Percentiles rank a stretch among this genome's conserved stretches.
Evolutionary conservation across 2,113 vertebrate species (phyloP).

Genomic region (Neopipo cinnamomea): DNA sequence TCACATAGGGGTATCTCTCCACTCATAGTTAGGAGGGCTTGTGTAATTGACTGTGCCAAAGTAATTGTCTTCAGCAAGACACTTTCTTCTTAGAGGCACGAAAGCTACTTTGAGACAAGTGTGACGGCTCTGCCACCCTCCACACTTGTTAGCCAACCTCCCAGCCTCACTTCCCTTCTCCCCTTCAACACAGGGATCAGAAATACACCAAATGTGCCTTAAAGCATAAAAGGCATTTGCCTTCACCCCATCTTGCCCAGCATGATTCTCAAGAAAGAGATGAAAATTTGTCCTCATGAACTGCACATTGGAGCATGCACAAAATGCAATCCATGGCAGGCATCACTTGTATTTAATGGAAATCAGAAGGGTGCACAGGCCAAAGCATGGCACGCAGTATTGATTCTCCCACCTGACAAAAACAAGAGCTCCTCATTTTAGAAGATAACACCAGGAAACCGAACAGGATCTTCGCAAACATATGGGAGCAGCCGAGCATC

Average conservation of each 20-base stretch:
- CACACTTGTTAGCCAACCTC: not conserved
- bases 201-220: not conserved
- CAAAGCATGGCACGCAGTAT: not conserved
- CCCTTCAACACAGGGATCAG: not conserved
- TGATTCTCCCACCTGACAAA: not conserved
- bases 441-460: not conserved
- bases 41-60: not conserved
- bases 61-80: not conserved
- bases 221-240: rapidly evolving
- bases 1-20: not conserved
- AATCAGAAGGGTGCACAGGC: not conserved
- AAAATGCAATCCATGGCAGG: not conserved
- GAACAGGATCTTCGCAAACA: not conserved
- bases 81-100: not conserved
- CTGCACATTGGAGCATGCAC: rapidly evolving
- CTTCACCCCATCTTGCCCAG: not conserved
- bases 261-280: rapidly evolving
- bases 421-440: not conserved
- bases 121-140: not conserved
- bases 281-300: not conserved
- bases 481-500: not conserved
- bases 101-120: rapidly evolving
- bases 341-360: not conserved
- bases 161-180: not conserved
- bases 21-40: not conserved